These are phyloP conservation scores for Synergus laeviventris DNA, from an alignment of 2,888 invertebrate genomes.

Conservation along the genomic window DNA sequence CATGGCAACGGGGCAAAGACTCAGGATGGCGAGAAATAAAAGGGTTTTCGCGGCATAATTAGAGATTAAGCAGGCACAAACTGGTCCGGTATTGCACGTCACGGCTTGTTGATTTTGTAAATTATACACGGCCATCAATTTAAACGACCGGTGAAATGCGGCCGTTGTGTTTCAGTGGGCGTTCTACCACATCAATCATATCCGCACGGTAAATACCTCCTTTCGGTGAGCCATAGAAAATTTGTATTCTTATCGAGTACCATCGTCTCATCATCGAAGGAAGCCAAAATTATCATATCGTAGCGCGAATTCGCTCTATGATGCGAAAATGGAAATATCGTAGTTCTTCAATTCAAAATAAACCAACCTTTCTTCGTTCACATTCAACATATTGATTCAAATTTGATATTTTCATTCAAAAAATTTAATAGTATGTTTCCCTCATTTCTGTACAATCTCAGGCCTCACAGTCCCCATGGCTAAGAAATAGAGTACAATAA, in stretches of 20 bases:
- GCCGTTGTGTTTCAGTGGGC: slow-evolving; percentile 69
- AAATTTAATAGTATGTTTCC: no score
- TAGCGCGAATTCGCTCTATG: neutral
- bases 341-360: no score
- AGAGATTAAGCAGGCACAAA: slow-evolving; percentile 62
- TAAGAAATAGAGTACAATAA: no score
- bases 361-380: neutral
- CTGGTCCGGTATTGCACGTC: slow-evolving; percentile 64
- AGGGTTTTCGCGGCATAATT: slow-evolving; percentile 60
- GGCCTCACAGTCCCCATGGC: no score
- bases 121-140: slow-evolving; percentile 71
- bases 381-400: neutral
- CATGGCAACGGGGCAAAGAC: slow-evolving; percentile 47
- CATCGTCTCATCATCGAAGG: slow-evolving; percentile 47
- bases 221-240: slow-evolving; percentile 61
- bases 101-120: slow-evolving; percentile 73
- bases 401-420: neutral
- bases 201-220: slow-evolving; percentile 65
- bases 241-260: slow-evolving; percentile 61
- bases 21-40: slow-evolving; percentile 60
- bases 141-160: slow-evolving; percentile 65
- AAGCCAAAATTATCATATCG: neutral
- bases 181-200: slow-evolving; percentile 70
- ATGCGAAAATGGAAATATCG: neutral
- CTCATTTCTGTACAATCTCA: no score